These are phyloP conservation scores for Hipparchia semele DNA, from an alignment of 2,888 invertebrate species.

Conservation along the genomic window DNA sequence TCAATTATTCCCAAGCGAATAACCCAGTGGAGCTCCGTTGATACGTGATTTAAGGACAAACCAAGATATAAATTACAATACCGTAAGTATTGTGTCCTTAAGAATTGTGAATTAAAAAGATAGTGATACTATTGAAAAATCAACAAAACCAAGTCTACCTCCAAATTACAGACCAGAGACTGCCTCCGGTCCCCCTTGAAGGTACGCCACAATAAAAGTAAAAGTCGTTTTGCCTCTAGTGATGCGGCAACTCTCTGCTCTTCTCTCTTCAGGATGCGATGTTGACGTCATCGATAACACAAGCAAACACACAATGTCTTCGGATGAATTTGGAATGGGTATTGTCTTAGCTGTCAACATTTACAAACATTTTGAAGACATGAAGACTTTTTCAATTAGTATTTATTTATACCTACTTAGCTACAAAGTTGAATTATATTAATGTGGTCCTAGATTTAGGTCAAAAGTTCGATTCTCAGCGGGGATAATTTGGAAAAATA, in stretches of 20 bases:
- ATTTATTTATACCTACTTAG: too few relatives aligned
- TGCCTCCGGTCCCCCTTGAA: not conserved
- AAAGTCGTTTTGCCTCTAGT: not conserved
- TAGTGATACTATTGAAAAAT: too few relatives aligned
- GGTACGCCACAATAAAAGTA: too few relatives aligned
- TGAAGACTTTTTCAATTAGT: not conserved
- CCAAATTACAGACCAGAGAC: not conserved
- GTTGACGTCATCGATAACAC: slow-evolving; percentile 9
- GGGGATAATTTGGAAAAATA: not conserved
- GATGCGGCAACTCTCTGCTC: not conserved
- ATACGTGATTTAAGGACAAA: too few relatives aligned
- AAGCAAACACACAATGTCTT: not conserved
- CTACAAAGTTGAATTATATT: not conserved
- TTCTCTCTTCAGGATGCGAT: not conserved
- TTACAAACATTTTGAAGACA: slow-evolving; percentile 12
- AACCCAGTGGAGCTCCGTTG: too few relatives aligned
- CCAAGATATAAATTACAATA: too few relatives aligned
- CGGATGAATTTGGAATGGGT: slow-evolving; percentile 7
- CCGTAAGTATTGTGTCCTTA: too few relatives aligned
- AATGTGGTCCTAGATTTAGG: not conserved
- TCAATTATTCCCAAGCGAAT: too few relatives aligned
- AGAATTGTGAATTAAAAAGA: too few relatives aligned
- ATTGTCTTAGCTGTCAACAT: slow-evolving; percentile 4
- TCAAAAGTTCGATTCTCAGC: not conserved
- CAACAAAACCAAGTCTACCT: too few relatives aligned